Base-by-base conservation (phyloP, 2,113 vertebrate species). In the Caranx ignobilis region DNA sequence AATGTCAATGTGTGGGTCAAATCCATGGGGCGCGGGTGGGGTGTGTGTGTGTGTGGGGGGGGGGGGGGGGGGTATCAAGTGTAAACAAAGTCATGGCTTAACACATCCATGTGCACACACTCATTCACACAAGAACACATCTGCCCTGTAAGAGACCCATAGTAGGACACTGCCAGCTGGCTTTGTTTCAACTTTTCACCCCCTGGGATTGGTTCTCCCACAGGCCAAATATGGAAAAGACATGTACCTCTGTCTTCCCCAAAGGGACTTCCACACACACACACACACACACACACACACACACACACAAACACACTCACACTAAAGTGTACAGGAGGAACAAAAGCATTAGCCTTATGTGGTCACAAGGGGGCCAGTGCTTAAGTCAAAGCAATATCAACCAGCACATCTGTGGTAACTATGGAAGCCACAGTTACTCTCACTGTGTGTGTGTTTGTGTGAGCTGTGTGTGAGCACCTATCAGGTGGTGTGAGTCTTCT, bases 191-290 rank as follows among this genome's bases (percentile, higher is more conserved):
- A 83, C 71, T 85, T 83, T 82, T 94, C 87, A 86, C 80, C 92
- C 93, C 84, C 61, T 82, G 92, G 93, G 93, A 94, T 89, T 85
- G 89, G 84, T 86, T 89, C 86, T 92, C 89, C 86, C 90, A 89
- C 90, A 88, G 92, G 90, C 92, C 92, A 91, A 92, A 94, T 91
- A 93, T 90, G 93, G 92, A 90, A 89, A 87, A 84, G 91, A 86
- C 19, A 11, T 45, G 37, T 84, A 89, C 87, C 77, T 83, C 83
- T 68, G 75, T 81, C 71, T 65, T 69, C 56, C 81, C 83, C 87
- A 70, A 34, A 67, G 80, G 87, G 81, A 89, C 84, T 37, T 52
- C 2, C 11, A 41, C 55, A 68, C 65, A 68, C 15, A 55, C 67
- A 48, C 66, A 57, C 72, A 55, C 62, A 75, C 60, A 75, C 61